A percentile compares a stretch with the other conserved stretches of the same genome.
These are phyloP conservation scores for Trichonephila clavata DNA, from an alignment of 1,140 invertebrate genomes.

Conservation along the genomic window DNA sequence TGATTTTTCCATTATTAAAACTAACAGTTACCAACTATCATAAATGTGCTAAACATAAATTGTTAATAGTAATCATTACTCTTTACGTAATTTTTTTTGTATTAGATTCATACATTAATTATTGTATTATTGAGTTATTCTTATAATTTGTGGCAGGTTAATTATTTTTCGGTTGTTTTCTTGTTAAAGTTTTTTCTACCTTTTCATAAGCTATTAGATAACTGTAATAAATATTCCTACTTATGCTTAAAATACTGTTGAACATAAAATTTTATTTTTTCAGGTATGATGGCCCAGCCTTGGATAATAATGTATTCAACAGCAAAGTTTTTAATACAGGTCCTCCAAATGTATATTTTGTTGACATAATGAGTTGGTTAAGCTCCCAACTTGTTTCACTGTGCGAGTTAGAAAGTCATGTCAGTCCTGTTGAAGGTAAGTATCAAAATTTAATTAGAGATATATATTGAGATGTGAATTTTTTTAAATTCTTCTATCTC, in stretches of 20 bases:
- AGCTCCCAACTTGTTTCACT: conserved; percentile 28
- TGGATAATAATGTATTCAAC: not conserved
- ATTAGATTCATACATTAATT: too few relatives aligned
- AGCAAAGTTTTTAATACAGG: conserved; percentile 5
- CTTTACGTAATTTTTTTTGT: too few relatives aligned
- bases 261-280: not conserved
- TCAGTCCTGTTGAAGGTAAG: conserved; percentile 20
- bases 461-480: too few relatives aligned
- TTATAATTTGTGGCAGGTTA: too few relatives aligned
- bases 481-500: too few relatives aligned
- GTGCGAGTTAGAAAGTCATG: conserved; percentile 48
- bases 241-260: not conserved
- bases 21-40: too few relatives aligned
- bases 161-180: too few relatives aligned
- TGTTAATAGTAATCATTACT: too few relatives aligned
- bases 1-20: too few relatives aligned
- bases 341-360: conserved; percentile 18
- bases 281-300: not conserved
- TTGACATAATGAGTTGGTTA: conserved; percentile 40
- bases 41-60: too few relatives aligned
- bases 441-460: too few relatives aligned
- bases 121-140: too few relatives aligned
- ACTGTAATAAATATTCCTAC: not conserved
- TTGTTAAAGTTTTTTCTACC: not conserved
- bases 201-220: not conserved